Evolutionary conservation across 2,113 vertebrate species (phyloP).

Genomic region (Phodopus roborovskii): DNA sequence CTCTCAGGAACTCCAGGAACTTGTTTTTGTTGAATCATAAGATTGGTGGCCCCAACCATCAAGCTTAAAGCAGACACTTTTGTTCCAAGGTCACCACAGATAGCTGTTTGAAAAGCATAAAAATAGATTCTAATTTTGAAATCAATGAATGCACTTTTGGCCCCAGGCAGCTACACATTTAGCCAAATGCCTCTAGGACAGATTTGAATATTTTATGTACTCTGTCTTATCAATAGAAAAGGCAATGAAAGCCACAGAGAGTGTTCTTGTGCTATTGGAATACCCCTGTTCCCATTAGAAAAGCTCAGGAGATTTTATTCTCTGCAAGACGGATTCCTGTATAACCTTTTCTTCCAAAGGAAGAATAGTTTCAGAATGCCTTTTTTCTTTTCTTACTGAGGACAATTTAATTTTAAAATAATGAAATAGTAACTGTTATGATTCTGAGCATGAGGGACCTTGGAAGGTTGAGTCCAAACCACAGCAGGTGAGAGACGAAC

Average conservation of each 20-base stretch:
- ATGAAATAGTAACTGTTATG: neutral
- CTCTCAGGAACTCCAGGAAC: neutral
- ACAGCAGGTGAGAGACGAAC: too few relatives aligned
- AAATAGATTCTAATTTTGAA: conserved; percentile 64
- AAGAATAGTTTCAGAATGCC: neutral
- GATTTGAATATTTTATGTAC: conserved; percentile 70
- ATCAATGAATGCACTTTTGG: conserved; percentile 74
- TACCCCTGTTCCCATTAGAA: neutral
- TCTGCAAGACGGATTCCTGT: neutral
- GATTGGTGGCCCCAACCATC: neutral
- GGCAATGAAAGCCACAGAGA: neutral
- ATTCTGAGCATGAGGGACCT: too few relatives aligned
- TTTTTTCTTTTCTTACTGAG: neutral
- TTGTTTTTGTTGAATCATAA: neutral
- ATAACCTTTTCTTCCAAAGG: neutral
- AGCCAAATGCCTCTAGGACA: conserved; percentile 70
- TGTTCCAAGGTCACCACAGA: conserved; percentile 67
- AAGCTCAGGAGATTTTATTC: neutral
- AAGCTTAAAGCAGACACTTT: neutral
- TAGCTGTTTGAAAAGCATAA: conserved; percentile 52
- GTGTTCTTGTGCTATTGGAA: neutral
- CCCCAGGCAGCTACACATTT: conserved; percentile 35
- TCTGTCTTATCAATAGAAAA: conserved; percentile 49
- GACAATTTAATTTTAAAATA: neutral
- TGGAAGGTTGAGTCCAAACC: too few relatives aligned